A percentile compares a stretch with the other conserved stretches of the same genome.
Evolutionary conservation across 2,113 vertebrate genomes (phyloP).

Genomic region (Eretmochelys imbricata): DNA sequence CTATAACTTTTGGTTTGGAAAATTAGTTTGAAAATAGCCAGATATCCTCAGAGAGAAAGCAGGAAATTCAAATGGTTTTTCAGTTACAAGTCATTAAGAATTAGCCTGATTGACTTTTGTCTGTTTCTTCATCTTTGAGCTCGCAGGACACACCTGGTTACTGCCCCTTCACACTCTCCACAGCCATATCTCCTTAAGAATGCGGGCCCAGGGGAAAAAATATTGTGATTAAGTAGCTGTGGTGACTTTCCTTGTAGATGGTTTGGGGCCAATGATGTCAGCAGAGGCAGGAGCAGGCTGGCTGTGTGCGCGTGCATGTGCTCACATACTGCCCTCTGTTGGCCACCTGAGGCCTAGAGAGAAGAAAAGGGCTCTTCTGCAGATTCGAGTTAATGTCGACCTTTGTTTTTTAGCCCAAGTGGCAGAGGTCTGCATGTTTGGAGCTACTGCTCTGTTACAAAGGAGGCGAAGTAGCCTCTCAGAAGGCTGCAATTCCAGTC

Average conservation of each 20-base stretch:
- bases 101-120: background rate
- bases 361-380: background rate
- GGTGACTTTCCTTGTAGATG: background rate
- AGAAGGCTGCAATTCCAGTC: background rate
- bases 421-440: background rate
- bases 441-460: no score
- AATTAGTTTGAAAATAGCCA: slow-evolving; percentile 15
- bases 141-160: background rate
- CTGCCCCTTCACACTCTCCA: background rate
- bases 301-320: background rate
- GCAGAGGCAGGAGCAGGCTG: background rate
- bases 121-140: slow-evolving; percentile 11
- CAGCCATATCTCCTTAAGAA: background rate
- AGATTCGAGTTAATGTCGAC: background rate
- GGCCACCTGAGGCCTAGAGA: background rate
- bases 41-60: slow-evolving; percentile 9
- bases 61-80: slow-evolving; percentile 16
- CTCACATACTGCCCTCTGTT: background rate
- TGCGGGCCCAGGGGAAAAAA: background rate
- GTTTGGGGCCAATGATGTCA: background rate
- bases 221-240: background rate
- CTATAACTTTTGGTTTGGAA: slow-evolving; percentile 8
- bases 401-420: background rate
- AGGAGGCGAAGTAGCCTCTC: background rate
- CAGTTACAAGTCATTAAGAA: slow-evolving; percentile 38